Evolutionary conservation across 2,888 invertebrate species (phyloP), one percentile per base, ranked within the genome.

Genomic region (Athalia cordata): DNA sequence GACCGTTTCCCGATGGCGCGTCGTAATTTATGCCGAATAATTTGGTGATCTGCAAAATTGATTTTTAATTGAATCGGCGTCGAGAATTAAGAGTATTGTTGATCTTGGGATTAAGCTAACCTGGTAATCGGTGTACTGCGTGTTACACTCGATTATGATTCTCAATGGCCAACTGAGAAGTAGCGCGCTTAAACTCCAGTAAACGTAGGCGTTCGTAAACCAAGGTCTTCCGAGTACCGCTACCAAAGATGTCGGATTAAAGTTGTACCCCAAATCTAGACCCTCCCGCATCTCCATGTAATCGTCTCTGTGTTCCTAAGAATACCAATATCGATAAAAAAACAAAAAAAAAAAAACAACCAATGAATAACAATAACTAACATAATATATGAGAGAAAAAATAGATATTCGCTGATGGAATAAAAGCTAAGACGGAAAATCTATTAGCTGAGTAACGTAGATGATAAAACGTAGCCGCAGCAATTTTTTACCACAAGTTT

Each of bases 241-340:
- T 3, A 90, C 88, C 57, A 90, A 79, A 5, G 86, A 88, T 68
- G 87, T 87, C 8, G 88, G 88, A 79, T 86, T 88, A 61, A 88
- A 87, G 78, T 89, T 88, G 81, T 87, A 88, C 11, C 89, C 93
- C 29, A 96, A 91, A 86, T 96, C 96, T 81, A 96, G 91, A 0
- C 96, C 96, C 87, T 96, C 96, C 1, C 94, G 91, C 93, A 95
- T 96, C 90, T 96, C 96, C 95, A 96, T 95, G 89, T 96, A 96
- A 89, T 96, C 96, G 86, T 96, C 96, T 78, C 94, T 93, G 43
- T 95, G 91, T 88, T 96, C 96, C 90, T 90, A 77, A 50, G 61
- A 13, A 6, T 52, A 13, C n/a, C 3, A 7, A 13, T 6, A 68
- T 50, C 13, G 47, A 47, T 50, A 47, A 55, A 29, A 11, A 6